Base-by-base conservation (phyloP, 2,797 vertebrate genomes). In the Eupleurogrammus muticus region DNA sequence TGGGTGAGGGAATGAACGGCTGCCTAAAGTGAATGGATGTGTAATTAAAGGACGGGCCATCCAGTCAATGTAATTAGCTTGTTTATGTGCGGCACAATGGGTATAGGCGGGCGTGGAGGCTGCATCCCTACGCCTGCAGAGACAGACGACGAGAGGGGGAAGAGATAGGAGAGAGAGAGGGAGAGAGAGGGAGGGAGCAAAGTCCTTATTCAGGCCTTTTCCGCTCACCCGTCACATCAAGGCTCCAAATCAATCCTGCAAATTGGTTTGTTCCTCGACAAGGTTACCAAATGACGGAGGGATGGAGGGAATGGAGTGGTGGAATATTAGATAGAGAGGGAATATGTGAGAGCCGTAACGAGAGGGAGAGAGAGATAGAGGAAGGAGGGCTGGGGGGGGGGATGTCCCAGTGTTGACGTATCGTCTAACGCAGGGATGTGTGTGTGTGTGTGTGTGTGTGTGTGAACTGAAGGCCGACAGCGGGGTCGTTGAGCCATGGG, bases 221-320 rank as follows among this genome's bases (percentile, higher is more conserved):
- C 83, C 83, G 86, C 84, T 91, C 88, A 91, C 87, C 89, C 85
- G 90, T 92, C 92, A 93, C 92, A 92, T 93, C 92, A 93, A 93
- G 92, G 92, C 91, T 92, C 86, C 91, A 87, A 93, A 95, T 95
- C 94, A 94, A 93, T 94, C 91, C 90, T 92, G 91, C 84, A 93
- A 94, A 94, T 94, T 94, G 94, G 92, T 94, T 93, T 91, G 92
- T 94, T 93, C 92, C 92, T 81, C 69, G 85, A 94, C 92, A 93
- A 94, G 92, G 94, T 94, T 94, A 94, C 90, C 87, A 93, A 91
- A 92, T 92, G 92, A 93, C 73, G 77, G 72, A 81, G 64, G 87
- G 81, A 85, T 70, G 75, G 70, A 79, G 78, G 75, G 82, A 70
- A 70, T 46, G 77, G 42, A 74, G 83, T 81, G 68, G 70, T 24